These are phyloP conservation scores for Diglossa cyanea DNA, from an alignment of 2,797 vertebrate species.

Conservation along the genomic window DNA sequence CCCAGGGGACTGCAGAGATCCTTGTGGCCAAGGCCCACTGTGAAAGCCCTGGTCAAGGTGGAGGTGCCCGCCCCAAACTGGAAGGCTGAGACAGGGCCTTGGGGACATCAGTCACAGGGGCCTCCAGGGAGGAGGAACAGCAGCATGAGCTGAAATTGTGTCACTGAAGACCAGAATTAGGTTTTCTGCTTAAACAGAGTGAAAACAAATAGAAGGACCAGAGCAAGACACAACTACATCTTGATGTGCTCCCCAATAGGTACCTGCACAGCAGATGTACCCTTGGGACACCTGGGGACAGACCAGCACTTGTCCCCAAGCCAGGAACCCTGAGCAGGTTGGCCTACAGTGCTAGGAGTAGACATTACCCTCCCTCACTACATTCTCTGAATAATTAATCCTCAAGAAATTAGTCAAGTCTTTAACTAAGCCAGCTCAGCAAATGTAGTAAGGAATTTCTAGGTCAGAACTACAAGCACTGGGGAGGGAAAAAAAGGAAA, in stretches of 20 bases:
- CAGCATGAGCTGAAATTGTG: not conserved
- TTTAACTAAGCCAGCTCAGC: constrained; percentile 11
- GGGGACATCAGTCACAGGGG: not conserved
- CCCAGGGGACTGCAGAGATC: not conserved
- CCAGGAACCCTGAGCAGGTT: not conserved
- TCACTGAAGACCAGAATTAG: not conserved
- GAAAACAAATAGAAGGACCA: not conserved
- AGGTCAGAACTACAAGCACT: not conserved
- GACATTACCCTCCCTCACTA: not conserved
- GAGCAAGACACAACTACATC: not conserved
- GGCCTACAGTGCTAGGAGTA: not conserved
- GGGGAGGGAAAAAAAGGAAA: rapidly evolving
- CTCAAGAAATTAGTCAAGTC: not conserved
- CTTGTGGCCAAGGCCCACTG: not conserved
- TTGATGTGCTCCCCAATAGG: rapidly evolving
- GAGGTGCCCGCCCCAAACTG: not conserved
- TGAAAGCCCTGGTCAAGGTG: not conserved
- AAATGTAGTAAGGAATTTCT: not conserved
- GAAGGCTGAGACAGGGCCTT: not conserved
- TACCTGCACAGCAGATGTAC: too few species aligned
- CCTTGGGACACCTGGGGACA: not conserved
- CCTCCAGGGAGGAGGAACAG: not conserved
- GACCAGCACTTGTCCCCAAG: not conserved
- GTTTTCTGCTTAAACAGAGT: not conserved
- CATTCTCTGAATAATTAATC: not conserved